Conservation (phyloP, 2,113 vertebrate species). For the Megaleporinus macrocephalus region DNA sequence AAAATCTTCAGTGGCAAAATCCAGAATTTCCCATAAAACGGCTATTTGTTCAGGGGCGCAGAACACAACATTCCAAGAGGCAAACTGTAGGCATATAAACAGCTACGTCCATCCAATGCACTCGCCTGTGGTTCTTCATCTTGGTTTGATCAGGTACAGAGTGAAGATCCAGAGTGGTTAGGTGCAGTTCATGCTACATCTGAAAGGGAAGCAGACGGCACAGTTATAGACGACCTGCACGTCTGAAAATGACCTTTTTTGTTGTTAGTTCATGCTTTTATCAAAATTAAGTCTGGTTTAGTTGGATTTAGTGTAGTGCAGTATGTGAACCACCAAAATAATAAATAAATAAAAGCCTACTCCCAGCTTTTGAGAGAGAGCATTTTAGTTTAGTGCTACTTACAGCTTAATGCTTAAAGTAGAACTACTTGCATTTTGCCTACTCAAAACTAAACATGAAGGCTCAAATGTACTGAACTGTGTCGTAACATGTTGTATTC, state of each 20-base stretch:
- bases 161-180: constrained; percentile 18
- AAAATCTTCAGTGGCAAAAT: constrained; percentile 69
- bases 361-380: too few relatives aligned
- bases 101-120: constrained; percentile 67
- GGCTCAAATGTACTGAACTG: too few relatives aligned
- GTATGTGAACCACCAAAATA: background rate
- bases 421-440: too few relatives aligned
- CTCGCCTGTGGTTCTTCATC: constrained; percentile 78
- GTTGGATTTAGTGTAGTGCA: background rate
- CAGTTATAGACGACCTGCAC: background rate
- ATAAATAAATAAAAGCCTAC: too few relatives aligned
- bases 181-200: constrained; percentile 43
- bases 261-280: background rate
- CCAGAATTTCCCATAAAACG: constrained; percentile 76
- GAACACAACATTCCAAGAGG: constrained; percentile 72
- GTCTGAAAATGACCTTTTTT: background rate
- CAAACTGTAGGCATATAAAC: constrained; percentile 69
- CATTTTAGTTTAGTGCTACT: too few relatives aligned
- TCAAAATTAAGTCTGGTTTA: background rate
- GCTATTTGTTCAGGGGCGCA: constrained; percentile 76
- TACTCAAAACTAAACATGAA: too few relatives aligned
- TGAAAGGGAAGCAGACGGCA: constrained; percentile 19
- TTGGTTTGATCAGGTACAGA: constrained; percentile 35
- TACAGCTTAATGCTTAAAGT: too few relatives aligned
- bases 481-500: too few relatives aligned